Base-by-base conservation (phyloP, 2,797 vertebrate species). In the Champsocephalus gunnari region DNA sequence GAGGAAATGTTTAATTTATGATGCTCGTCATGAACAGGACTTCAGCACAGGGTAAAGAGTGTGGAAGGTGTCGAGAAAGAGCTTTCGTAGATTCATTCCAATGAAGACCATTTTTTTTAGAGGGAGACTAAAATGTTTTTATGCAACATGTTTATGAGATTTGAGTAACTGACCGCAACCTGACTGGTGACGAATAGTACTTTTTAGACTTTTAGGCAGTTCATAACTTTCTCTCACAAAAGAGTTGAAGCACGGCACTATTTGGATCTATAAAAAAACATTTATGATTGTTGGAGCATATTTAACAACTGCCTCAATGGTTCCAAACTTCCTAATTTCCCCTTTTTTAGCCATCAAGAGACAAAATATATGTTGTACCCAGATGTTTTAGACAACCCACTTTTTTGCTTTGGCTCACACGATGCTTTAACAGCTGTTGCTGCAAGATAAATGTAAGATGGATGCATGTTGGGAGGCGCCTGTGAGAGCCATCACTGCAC, bases 1-100 rank as follows among this genome's bases (percentile, higher is more conserved):
- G 71, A 79, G 86, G 83, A 77, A 55, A 94, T 94, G 92, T 94
- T 94, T 93, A 89, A 94, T 92, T 92, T 90, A 94, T 93, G 88
- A 88, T 75, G 21, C 79, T 79, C 44, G 34, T 84, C 77, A 81
- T 87, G 83, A 87, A 91, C 83, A 81, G 75, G 86, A 74, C 80
- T 88, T 67, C n/a, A 64, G 82, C 73, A 54, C 71, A 57, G 80
- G 71, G 75, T 77, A 68, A 79, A 77, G 72, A 83, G 66, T 7
- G 60, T 28, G 59, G 67, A 62, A 62, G 77, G 81, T 84, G 83
- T 72, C 19, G 17, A 59, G 62, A 74, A 74, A 73, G 73, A 77
- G 86, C 80, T 79, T 66, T 84, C 49, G 77, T n/a, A 56, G 70
- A 80, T 62, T 41, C 67, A 78, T 61, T 83, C 61, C 73, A 75